Base-by-base conservation (phyloP, 2,113 vertebrate species). In the Callithrix jacchus region DNA sequence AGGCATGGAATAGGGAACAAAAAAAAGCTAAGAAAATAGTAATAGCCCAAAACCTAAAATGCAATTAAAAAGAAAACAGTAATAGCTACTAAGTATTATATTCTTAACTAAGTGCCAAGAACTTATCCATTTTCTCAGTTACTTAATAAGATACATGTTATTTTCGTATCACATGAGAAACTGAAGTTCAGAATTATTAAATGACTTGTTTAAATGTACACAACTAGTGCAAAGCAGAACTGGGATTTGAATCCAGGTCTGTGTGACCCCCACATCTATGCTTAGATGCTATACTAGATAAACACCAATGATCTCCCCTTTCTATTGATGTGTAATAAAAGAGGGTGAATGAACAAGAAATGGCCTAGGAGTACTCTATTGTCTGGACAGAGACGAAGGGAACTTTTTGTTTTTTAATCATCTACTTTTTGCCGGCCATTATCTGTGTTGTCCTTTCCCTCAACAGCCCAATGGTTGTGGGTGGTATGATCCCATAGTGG, bases 141-240 rank as follows among this genome's bases (percentile, higher is more conserved):
- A 82, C 42, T 86, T 17, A 30, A 14, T 58, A 47, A 74, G 23
- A 42, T 49, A n/a, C 27, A 11, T 76, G 25, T 37, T 64, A 37
- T 86, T 89, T 82, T 76, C 80, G 77, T 21, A 87, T 89, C 42
- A 90, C 20, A 87, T 83, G 45, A 90, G 47, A 82, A 89, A 90
- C 83, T 49, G 1, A 87, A 20, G 25, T 71, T 92, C 23, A 70
- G 20, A 70, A 87, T 58, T 58, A 92, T 71, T 73, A 27, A 17
- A 30, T 68, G 21, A 32, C 30, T 37, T 80, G 27, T 56, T 89
- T 87, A 89, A 86, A 58, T 64, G 42, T 54, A 91, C 47, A n/a
- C 40, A 85, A 52, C 47, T 25, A 42, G 25, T 42, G 86, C 74
- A 45, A 86, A 52, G 21, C 32, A 70, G 73, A 90, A 73, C 30